These are phyloP conservation scores for Patella ulyssiponensis DNA, from an alignment of 2,888 invertebrate species.

Conservation along the genomic window DNA sequence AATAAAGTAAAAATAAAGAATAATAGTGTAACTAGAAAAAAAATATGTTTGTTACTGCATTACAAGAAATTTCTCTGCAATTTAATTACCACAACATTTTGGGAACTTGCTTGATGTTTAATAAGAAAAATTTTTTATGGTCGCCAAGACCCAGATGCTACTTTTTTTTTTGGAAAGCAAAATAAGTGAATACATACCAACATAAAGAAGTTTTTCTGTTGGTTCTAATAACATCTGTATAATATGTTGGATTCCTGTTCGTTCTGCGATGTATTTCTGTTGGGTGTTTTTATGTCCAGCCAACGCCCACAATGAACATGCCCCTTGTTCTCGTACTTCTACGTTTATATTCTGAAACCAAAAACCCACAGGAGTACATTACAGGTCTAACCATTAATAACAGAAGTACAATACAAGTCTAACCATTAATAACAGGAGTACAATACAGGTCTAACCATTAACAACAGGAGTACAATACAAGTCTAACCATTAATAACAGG, in stretches of 20 bases:
- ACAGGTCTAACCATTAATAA: not conserved
- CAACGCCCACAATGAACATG: conserved; percentile 70
- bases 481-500: too few species aligned
- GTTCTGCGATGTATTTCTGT: conserved; percentile 69
- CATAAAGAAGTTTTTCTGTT: conserved; percentile 71
- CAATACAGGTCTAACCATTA: too few species aligned
- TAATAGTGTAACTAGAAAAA: too few species aligned
- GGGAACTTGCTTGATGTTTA: too few species aligned
- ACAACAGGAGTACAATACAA: too few species aligned
- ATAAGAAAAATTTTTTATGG: too few species aligned
- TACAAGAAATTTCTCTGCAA: too few species aligned
- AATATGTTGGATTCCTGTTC: conserved; percentile 68
- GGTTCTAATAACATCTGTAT: conserved; percentile 70
- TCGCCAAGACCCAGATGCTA: not conserved
- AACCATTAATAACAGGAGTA: too few species aligned
- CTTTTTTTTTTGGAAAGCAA: not conserved
- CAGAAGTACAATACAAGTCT: too few species aligned
- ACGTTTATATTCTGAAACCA: conserved; percentile 59
- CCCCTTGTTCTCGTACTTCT: conserved; percentile 71
- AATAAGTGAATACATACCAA: conserved; percentile 60
- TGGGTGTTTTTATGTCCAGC: conserved; percentile 70
- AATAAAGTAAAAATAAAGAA: not conserved
- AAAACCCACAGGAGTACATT: not conserved
- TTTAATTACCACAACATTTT: too few species aligned
- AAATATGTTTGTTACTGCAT: too few species aligned